These are phyloP conservation scores for Erannis defoliaria DNA, from an alignment of 2,888 invertebrate genomes.

Conservation along the genomic window DNA sequence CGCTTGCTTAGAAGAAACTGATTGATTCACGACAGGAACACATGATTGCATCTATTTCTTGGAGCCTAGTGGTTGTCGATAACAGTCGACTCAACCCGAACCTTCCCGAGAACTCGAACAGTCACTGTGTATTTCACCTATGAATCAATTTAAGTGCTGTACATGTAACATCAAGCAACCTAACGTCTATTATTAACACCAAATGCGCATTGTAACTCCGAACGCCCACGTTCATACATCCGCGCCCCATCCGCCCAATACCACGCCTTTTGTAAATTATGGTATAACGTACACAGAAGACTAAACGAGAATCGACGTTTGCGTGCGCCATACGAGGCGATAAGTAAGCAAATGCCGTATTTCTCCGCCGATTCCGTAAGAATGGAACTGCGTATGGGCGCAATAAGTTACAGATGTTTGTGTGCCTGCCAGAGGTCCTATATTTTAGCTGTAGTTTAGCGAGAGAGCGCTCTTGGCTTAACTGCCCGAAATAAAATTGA, in stretches of 20 bases:
- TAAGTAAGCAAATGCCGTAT: constrained; percentile 47
- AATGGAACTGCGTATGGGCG: constrained; percentile 35
- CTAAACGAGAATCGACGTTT: constrained; percentile 46
- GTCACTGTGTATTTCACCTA: background rate
- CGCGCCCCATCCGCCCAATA: constrained; percentile 24
- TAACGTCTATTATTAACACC: constrained; percentile 6
- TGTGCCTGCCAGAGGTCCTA: constrained; percentile 35
- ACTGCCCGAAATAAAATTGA: constrained; percentile 43
- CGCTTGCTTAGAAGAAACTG: too few species aligned
- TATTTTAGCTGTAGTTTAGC: constrained; percentile 32
- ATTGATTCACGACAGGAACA: too few species aligned
- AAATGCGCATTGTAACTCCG: background rate
- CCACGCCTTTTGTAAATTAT: constrained; percentile 39
- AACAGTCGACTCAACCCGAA: too few species aligned
- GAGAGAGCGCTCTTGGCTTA: constrained; percentile 32
- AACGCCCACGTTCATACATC: constrained; percentile 14
- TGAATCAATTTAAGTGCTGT: background rate
- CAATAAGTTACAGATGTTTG: constrained; percentile 47
- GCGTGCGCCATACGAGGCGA: constrained; percentile 42
- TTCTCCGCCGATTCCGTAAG: constrained; percentile 36
- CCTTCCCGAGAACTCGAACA: too few species aligned
- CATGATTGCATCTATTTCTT: too few species aligned
- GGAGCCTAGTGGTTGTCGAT: too few species aligned
- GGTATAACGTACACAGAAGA: constrained; percentile 44
- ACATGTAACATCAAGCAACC: constrained; percentile 1